These are phyloP conservation scores for Pyrgus malvae DNA, from an alignment of 2,888 invertebrate species.

Conservation along the genomic window DNA sequence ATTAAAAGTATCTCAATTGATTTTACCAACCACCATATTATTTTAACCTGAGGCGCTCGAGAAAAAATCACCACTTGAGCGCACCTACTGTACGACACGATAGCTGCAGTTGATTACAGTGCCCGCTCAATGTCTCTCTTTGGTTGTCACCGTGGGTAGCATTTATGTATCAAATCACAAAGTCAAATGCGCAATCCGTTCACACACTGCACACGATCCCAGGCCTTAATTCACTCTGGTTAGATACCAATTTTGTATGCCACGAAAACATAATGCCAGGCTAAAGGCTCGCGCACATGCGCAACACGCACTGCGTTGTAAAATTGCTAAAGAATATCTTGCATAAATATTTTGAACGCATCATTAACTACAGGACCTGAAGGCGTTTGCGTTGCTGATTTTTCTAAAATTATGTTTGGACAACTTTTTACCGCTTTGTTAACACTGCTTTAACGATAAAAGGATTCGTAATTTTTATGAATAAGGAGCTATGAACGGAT, in stretches of 20 bases:
- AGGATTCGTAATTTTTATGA: too few species aligned
- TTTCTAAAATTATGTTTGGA: too few species aligned
- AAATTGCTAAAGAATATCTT: neutral
- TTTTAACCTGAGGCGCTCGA: too few species aligned
- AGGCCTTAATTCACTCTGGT: neutral
- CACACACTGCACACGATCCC: neutral
- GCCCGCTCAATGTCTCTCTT: neutral
- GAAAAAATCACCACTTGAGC: too few species aligned
- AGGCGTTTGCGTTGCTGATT: too few species aligned
- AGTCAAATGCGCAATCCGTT: slow-evolving; percentile 7
- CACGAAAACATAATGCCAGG: neutral
- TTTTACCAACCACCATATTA: too few species aligned
- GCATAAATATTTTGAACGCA: neutral
- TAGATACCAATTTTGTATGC: neutral
- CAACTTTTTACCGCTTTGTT: too few species aligned
- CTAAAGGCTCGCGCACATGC: slow-evolving; percentile 4
- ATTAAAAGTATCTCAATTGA: too few species aligned
- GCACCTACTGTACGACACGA: neutral
- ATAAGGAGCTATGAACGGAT: too few species aligned
- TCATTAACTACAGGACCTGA: too few species aligned
- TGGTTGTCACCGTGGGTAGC: slow-evolving; percentile 12
- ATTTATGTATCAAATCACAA: slow-evolving; percentile 18
- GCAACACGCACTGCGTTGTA: neutral
- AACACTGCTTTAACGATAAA: too few species aligned
- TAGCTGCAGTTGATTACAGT: slow-evolving; percentile 3